Evolutionary conservation across 2,113 vertebrate species (phyloP), one percentile per base, ranked within the genome.

Genomic region (Baryphthengus martii): DNA sequence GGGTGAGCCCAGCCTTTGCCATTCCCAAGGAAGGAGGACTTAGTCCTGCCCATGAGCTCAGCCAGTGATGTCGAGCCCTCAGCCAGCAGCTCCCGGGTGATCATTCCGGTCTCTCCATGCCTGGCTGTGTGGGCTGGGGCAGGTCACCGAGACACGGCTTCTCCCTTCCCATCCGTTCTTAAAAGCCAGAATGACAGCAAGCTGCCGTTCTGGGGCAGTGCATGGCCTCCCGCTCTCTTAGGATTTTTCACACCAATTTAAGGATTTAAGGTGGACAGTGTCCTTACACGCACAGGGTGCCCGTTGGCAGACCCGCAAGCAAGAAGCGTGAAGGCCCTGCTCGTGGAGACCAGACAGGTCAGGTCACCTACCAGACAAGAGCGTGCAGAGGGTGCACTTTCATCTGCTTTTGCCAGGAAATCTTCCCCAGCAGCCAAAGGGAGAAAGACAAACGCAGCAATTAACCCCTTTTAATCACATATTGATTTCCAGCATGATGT

Each of bases 341-440:
- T 1, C 0, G 9, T 12, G 18, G 4, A 66, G 21, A 2, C 8
- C 33, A 6, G 3, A 0, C 5, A 83, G 83, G 72, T 40, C 21
- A 26, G 67, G 67, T 76, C 67, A 80, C 20, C 71, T 13, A 0
- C 18, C 26, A 73, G 85, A 74, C n/a, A 49, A 55, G 40, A 68
- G 21, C 14, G 3, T 9, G 42, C 47, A 15, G 33, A 24, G 66
- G 2, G 33, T 1, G 50, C 47, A 11, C 0, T 26, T 42, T 4
- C 55, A 4, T 35, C 23, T 6, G 0, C 11, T 8, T 11, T 6
- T 23, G 23, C 59, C 42, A 20, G 52, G 55, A 63, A 47, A 31
- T 17, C 12, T 68, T 50, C 68, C 42, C n/a, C 39, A 13, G 52
- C 56, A 59, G 44, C 35, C 20, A 1, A 5, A 42, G 39, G 11